Percentiles rank a stretch among this genome's conserved stretches.
phyloP scores from a whole-genome alignment of 2,888 invertebrate species.

The Craniophora ligustri region DNA sequence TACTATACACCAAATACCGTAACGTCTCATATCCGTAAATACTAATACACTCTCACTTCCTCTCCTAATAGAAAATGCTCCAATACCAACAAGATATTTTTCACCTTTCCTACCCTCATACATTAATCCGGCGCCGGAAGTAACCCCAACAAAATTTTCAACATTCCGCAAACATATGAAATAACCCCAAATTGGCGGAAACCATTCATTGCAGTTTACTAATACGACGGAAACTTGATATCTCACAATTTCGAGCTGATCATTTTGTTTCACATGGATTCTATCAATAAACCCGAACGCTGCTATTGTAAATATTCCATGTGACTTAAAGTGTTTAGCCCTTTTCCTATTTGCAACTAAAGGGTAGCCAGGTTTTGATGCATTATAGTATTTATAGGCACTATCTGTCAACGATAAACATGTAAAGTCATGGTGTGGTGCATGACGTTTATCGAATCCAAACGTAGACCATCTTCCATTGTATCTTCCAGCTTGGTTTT shows the following conservation, averaged over 20 bases:
- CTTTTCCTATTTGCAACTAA: not conserved
- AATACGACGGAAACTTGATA: too few species aligned
- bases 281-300: conserved; percentile 1
- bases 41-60: not conserved
- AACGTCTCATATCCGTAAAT: conserved; percentile 3
- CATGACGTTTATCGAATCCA: not conserved
- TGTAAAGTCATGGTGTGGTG: not conserved
- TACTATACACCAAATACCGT: too few species aligned
- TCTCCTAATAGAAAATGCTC: not conserved
- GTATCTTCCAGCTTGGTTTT: not conserved
- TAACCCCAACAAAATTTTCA: conserved; percentile 1
- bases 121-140: not conserved
- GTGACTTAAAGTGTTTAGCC: not conserved
- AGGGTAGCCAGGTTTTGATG: not conserved
- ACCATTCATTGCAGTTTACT: not conserved
- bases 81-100: too few species aligned
- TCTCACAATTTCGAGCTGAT: not conserved
- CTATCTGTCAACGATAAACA: not conserved
- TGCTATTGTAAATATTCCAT: not conserved
- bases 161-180: not conserved
- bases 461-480: not conserved
- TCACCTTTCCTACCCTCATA: not conserved
- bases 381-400: not conserved
- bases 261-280: not conserved
- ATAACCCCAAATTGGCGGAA: not conserved